phyloP scores from a whole-genome alignment of 2,888 invertebrate species.

The Biston stratarius region DNA sequence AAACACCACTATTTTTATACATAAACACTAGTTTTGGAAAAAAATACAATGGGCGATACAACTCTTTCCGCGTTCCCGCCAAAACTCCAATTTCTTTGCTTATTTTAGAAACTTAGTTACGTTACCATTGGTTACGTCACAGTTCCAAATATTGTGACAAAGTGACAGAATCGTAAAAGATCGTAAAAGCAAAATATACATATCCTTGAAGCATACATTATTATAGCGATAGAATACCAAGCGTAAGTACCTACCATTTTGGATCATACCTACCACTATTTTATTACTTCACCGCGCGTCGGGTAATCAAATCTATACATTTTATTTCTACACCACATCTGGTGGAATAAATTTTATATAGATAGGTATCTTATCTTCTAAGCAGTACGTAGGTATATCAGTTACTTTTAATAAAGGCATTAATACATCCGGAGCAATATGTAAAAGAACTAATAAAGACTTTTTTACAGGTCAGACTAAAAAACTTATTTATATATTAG shows the following conservation, averaged over 20 bases:
- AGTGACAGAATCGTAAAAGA: constrained; percentile 21
- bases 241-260: constrained; percentile 54
- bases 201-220: constrained; percentile 35
- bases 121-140: constrained; percentile 32
- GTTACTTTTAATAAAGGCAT: no score
- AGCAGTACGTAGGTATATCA: no score
- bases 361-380: neutral
- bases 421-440: no score
- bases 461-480: no score
- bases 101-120: no score
- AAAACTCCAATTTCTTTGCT: no score
- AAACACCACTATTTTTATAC: no score
- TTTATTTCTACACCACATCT: constrained; percentile 44
- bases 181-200: constrained; percentile 31
- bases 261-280: constrained; percentile 28
- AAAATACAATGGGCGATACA: no score
- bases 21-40: no score
- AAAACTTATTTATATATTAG: no score
- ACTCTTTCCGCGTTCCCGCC: no score
- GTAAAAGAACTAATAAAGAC: no score
- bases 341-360: constrained; percentile 5
- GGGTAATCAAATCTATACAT: constrained; percentile 56
- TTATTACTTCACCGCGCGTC: constrained; percentile 58
- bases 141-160: constrained; percentile 17
- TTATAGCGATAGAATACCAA: constrained; percentile 46